These are phyloP conservation scores for Petroica traversi DNA, from an alignment of 2,113 vertebrate species.

Conservation along the genomic window DNA sequence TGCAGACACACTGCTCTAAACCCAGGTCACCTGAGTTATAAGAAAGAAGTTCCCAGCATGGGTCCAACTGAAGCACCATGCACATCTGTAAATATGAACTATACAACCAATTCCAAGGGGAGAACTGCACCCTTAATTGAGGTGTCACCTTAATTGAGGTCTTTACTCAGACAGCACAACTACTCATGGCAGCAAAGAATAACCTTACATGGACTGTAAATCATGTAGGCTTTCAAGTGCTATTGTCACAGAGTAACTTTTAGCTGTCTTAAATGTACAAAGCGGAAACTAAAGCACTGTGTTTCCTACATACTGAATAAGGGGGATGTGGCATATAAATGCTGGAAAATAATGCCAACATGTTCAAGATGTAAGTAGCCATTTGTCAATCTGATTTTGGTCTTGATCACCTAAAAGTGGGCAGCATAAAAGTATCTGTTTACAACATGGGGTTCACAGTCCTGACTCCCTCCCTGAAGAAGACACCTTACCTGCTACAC, in stretches of 20 bases:
- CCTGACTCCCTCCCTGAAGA: background rate
- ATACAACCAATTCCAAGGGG: background rate
- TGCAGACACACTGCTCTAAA: background rate
- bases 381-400: background rate
- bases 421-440: accelerated
- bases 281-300: background rate
- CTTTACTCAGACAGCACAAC: background rate
- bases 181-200: background rate
- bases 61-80: accelerated
- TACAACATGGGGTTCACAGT: background rate
- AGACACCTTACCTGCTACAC: background rate
- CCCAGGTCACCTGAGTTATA: background rate
- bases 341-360: background rate
- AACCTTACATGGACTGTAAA: background rate
- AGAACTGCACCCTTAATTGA: background rate
- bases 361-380: background rate
- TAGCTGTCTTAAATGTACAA: background rate
- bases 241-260: background rate
- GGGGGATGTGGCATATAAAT: background rate
- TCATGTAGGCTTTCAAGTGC: background rate
- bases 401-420: background rate
- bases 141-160: background rate
- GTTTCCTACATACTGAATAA: background rate
- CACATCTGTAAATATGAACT: background rate
- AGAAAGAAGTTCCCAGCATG: background rate